Evolutionary conservation across 92 coral and sea anemone genomes (phyloP).

Genomic region (Parazoanthus atlanticus): DNA sequence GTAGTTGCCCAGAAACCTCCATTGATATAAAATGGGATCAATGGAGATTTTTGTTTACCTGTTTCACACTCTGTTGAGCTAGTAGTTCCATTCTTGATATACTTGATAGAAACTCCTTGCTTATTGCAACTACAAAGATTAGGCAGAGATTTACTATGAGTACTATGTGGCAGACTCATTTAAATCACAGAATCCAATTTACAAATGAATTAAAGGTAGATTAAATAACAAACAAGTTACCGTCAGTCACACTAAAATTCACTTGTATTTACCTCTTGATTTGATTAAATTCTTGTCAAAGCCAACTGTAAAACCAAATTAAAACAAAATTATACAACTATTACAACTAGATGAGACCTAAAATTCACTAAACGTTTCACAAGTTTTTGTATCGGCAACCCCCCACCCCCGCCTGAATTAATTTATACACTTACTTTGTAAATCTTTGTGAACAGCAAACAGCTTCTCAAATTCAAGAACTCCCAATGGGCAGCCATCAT

Average conservation of each 20-base stretch:
- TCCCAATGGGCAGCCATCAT: not conserved
- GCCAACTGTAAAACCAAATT: not conserved
- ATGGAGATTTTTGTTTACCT: not conserved
- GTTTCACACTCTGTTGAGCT: not conserved
- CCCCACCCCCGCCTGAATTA: too few species aligned
- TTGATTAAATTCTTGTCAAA: constrained; percentile 22
- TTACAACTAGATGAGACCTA: too few species aligned
- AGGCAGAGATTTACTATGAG: too few species aligned
- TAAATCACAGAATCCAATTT: not conserved
- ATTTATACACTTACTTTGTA: not conserved
- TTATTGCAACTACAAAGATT: not conserved
- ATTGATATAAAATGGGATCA: not conserved
- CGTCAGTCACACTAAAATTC: not conserved
- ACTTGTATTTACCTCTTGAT: not conserved
- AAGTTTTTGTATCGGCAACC: too few species aligned
- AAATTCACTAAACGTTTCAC: too few species aligned
- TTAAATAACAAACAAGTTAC: not conserved
- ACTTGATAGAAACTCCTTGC: not conserved
- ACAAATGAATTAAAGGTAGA: too few species aligned
- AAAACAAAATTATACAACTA: not conserved
- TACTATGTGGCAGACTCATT: not conserved
- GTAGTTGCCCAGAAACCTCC: too few species aligned
- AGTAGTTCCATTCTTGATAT: not conserved
- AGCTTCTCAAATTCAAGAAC: constrained; percentile 3
- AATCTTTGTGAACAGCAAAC: not conserved